Base-by-base conservation (phyloP, 1,140 invertebrate species). In the Rhyacophila brunnea region DNA sequence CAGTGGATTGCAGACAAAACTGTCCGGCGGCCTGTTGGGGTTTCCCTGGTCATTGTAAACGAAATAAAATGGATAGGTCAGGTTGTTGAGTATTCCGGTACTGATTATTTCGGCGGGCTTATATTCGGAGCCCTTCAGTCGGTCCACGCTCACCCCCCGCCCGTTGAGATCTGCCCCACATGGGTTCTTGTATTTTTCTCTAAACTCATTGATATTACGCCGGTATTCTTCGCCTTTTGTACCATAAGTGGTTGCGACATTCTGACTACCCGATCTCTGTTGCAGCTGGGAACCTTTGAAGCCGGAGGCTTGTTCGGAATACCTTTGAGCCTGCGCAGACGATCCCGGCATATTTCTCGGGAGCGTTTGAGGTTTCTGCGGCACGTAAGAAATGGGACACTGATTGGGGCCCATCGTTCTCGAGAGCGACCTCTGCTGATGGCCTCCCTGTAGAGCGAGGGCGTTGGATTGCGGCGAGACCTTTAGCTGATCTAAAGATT, bases 401-500 rank as follows among this genome's bases (percentile, higher is more conserved):
- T 45, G 43, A 17, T 45, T 55, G 32, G 52, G 43, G 18, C 42
- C 43, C 46, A 35, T 55, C 10, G 9, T 46, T 13, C 11, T 17
- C 2, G 17, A 10, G 1, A 43, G 14, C 43, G 44, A 50, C 11
- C n/a, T 35, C 20, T 43, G 54, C 28, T 20, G 46, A 48, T 52
- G 46, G 36, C 4, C n/a, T 5, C 45, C 28, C 18, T 32, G 49
- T 10, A 18, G 45, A 9, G 53, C 34, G 3, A n/a, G 20, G 18
- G 48, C 47, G 10, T 48, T 42, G 9, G 56, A 34, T 36, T 48
- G 54, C 9, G 59, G 75, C 35, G 76, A 75, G n/a, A 79, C 71
- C 67, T 81, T 82, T 13, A 91, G 68, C 64, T 91, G 89, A 69
- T 91, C 89, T 35, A 91, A 68, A 0, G 89, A 91, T 68, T 91